Conservation (phyloP, 37 sponge, comb jelly and placozoan genomes). For the Spongilla lacustris region DNA sequence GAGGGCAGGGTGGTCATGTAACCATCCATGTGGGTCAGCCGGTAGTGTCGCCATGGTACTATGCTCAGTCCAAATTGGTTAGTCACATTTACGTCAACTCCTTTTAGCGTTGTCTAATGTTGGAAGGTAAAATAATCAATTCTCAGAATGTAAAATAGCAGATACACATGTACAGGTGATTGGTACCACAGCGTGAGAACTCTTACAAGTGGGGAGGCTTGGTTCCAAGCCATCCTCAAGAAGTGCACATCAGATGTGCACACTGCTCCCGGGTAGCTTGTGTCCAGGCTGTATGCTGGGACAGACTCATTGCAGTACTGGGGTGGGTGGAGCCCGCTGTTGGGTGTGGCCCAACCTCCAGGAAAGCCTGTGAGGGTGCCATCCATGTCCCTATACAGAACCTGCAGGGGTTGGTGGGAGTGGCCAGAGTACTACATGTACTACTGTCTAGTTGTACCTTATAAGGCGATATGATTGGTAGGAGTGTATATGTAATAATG, state of each 20-base stretch:
- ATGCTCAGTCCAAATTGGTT: constrained; percentile 67
- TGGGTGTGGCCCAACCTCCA: constrained; percentile 69
- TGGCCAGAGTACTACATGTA: too few species aligned
- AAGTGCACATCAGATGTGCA: constrained; percentile 71
- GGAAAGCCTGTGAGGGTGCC: constrained; percentile 59
- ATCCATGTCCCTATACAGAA: constrained; percentile 66
- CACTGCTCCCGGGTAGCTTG: constrained; percentile 30
- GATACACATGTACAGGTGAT: too few species aligned
- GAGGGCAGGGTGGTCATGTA: constrained; percentile 77
- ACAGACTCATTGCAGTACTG: constrained; percentile 47
- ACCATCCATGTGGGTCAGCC: constrained; percentile 81
- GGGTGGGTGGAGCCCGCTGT: constrained; percentile 62
- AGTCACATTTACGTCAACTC: constrained; percentile 61
- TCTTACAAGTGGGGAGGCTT: constrained; percentile 68
- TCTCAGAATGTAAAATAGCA: constrained; percentile 5
- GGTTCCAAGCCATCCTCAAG: constrained; percentile 82
- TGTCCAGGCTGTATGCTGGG: constrained; percentile 59
- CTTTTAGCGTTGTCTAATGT: constrained; percentile 56
- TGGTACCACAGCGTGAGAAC: too few species aligned
- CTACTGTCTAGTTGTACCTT: too few species aligned
- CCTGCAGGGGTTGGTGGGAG: constrained; percentile 9
- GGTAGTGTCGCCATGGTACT: constrained; percentile 82
- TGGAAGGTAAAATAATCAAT: neutral
- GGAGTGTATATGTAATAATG: too few species aligned
- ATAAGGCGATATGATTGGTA: too few species aligned